Conservation (phyloP, 2,113 vertebrate species). For the Cynoglossus semilaevis region DNA sequence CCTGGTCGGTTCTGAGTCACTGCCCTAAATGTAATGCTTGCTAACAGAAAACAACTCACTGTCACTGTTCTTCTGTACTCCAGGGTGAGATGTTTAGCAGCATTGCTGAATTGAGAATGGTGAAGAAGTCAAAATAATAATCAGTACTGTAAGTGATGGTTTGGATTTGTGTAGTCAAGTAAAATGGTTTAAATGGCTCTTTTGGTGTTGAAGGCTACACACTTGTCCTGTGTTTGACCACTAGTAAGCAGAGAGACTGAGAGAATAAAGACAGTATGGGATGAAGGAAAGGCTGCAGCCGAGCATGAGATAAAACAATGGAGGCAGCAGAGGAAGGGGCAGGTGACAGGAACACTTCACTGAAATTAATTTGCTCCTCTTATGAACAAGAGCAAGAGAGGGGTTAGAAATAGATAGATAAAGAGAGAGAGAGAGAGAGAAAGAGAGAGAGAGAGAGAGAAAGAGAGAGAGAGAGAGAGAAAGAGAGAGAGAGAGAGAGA, state of each 20-base stretch:
- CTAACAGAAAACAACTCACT: too few relatives aligned
- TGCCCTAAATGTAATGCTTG: too few relatives aligned
- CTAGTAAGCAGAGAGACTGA: neutral
- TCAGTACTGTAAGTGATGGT: too few relatives aligned
- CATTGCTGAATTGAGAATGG: too few relatives aligned
- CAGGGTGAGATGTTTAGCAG: too few relatives aligned
- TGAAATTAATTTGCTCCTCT: slow-evolving; percentile 9
- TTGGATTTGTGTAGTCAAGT: too few relatives aligned
- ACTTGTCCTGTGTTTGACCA: too few relatives aligned
- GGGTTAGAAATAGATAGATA: too few relatives aligned
- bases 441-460: slow-evolving; percentile 27
- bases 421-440: slow-evolving; percentile 9
- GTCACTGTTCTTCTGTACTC: too few relatives aligned
- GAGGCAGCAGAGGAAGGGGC: neutral
- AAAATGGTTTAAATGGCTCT: too few relatives aligned
- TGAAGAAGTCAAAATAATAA: too few relatives aligned
- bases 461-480: slow-evolving; percentile 14
- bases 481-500: slow-evolving; percentile 33
- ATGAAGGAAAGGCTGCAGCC: neutral
- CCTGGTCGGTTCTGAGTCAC: too few relatives aligned
- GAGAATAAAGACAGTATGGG: neutral
- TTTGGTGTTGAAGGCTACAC: neutral
- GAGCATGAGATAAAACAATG: neutral
- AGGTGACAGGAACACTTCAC: slow-evolving; percentile 24
- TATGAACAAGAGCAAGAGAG: slow-evolving; percentile 14